Conservation (phyloP, 1,140 invertebrate species). For the Aphidius gifuensis region DNA sequence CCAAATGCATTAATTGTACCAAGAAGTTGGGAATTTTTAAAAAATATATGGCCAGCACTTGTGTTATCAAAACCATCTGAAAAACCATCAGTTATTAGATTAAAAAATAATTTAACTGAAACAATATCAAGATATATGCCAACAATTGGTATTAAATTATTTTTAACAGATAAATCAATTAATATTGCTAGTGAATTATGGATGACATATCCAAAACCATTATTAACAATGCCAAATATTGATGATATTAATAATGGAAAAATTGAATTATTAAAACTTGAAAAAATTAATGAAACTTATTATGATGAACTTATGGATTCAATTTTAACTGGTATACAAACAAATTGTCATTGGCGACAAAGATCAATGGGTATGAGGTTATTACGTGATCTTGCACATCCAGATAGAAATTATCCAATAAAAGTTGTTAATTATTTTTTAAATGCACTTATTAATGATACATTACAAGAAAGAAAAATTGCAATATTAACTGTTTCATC, state of each 20-base stretch:
- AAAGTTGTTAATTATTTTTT: conserved; percentile 67
- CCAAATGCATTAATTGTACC: conserved; percentile 62
- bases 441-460: conserved; percentile 70
- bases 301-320: conserved; percentile 65
- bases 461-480: conserved; percentile 71
- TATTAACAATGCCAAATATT: conserved; percentile 33
- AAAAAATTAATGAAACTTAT: conserved; percentile 52
- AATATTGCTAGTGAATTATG: conserved; percentile 55
- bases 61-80: conserved; percentile 73
- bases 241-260: conserved; percentile 50
- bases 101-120: conserved; percentile 65
- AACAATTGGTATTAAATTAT: conserved; percentile 59
- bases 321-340: conserved; percentile 63
- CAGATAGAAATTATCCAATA: conserved; percentile 65
- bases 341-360: conserved; percentile 80
- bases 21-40: conserved; percentile 73
- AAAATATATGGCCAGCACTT: conserved; percentile 72
- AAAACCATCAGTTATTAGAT: conserved; percentile 72
- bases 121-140: conserved; percentile 56
- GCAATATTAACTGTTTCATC: conserved; percentile 63
- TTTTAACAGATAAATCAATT: conserved; percentile 58
- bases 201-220: conserved; percentile 36
- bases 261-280: conserved; percentile 45
- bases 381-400: conserved; percentile 67
- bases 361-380: conserved; percentile 72